phyloP scores from a whole-genome alignment of 2,888 invertebrate genomes.

The Hecatera dysodea region DNA sequence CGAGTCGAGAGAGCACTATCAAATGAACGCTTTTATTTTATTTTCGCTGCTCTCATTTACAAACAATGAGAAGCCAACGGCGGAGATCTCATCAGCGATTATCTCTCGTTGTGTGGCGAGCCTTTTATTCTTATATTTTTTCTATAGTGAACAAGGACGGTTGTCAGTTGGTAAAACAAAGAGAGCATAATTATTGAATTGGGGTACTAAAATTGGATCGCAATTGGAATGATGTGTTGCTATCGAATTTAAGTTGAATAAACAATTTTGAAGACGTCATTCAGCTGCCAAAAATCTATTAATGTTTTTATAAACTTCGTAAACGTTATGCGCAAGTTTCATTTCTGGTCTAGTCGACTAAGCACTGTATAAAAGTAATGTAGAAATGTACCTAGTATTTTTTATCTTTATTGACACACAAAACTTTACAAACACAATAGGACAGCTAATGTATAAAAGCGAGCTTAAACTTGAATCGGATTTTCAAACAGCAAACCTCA shows the following conservation, averaged over 20 bases:
- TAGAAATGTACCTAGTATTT: no score
- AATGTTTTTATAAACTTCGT: slow-evolving; percentile 1
- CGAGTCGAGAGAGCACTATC: slow-evolving; percentile 74
- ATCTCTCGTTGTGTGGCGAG: slow-evolving; percentile 75
- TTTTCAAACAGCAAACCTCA: no score
- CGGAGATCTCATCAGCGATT: slow-evolving; percentile 84
- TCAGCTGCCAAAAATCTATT: slow-evolving; percentile 11
- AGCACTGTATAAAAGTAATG: not conserved
- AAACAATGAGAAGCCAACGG: slow-evolving; percentile 84
- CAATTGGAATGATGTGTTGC: slow-evolving; percentile 16
- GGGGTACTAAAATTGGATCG: slow-evolving; percentile 67
- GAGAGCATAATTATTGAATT: slow-evolving; percentile 78
- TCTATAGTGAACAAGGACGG: slow-evolving; percentile 67
- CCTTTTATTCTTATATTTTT: slow-evolving; percentile 67
- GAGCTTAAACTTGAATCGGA: no score
- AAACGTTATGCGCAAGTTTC: not conserved
- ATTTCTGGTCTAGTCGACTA: not conserved
- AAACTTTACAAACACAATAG: no score
- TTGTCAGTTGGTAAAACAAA: slow-evolving; percentile 77
- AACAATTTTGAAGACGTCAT: slow-evolving; percentile 3
- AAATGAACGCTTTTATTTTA: slow-evolving; percentile 79
- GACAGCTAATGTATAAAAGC: no score
- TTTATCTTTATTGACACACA: no score
- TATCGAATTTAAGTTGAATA: slow-evolving; percentile 3
- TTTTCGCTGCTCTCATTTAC: slow-evolving; percentile 83